Evolutionary conservation across 2,888 invertebrate species (phyloP), one percentile per base, ranked within the genome.

Genomic region (Drosophila recens): DNA sequence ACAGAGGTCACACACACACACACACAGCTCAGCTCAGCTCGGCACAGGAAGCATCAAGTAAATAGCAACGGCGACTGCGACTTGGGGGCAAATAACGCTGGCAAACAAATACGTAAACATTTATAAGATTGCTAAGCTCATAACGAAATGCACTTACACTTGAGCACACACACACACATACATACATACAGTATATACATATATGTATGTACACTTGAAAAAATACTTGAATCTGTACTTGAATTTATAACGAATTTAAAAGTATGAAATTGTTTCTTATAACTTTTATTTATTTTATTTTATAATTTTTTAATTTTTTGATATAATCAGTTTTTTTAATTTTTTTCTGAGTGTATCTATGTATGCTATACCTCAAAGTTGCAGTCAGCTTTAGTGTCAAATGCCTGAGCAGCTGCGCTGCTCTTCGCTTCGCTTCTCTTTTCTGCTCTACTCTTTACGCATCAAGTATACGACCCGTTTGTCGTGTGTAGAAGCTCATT

Each of bases 81-180:
- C 64, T 82, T 57, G 76, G 73, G 64, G 73, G 69, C 77, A 80
- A 80, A 73, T 70, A 73, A 64, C 73, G 67, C 69, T 73, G 62
- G 67, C 84, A 87, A 85, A 85, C 87, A 85, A 85, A 85, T 89
- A 85, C 87, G 84, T 71, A 89, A 84, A 84, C 84, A 84, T 84
- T 89, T 84, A 89, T 89, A 84, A 84, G 87, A 89, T 84, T 76
- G 87, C 84, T 83, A 83, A 85, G 85, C 85, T 87, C 77, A 85
- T 89, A 85, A 85, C 84, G 82, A 89, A 85, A 85, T 87, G 89
- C 87, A 87, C 87, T 84, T 83, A 84, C 79, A 86, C 78, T 82
- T 67, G 68, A 79, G 36, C 48, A 49, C 30, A 61, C 30, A 58
- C 30, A 58, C 23, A 69, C 46, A 53, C 42, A 61, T 11, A 54